A percentile compares a stretch with the other conserved stretches of the same genome.
These are phyloP conservation scores for Therioaphis trifolii DNA, from an alignment of 2,888 invertebrate species.

Conservation along the genomic window DNA sequence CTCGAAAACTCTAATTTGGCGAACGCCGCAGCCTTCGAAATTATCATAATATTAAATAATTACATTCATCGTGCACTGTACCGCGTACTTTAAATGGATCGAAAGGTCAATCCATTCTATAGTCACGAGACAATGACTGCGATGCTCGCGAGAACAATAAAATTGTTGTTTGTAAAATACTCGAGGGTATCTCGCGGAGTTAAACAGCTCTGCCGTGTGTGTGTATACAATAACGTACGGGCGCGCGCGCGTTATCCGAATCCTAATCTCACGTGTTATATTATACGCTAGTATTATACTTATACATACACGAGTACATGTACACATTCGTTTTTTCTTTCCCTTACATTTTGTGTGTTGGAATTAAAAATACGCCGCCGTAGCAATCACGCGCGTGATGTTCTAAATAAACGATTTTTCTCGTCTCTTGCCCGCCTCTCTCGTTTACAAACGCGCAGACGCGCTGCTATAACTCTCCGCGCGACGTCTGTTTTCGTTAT, in stretches of 20 bases:
- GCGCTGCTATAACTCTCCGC: too few relatives aligned
- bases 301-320: too few relatives aligned
- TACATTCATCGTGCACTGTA: conserved; percentile 18
- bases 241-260: background rate
- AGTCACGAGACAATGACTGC: conserved; percentile 33
- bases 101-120: conserved; percentile 50
- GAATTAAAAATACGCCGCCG: too few relatives aligned
- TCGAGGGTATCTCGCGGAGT: background rate
- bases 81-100: conserved; percentile 12
- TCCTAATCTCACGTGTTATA: background rate
- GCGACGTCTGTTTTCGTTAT: too few relatives aligned
- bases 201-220: background rate
- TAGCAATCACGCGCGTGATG: too few relatives aligned
- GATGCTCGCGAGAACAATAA: conserved; percentile 31
- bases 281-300: background rate
- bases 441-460: too few relatives aligned
- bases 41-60: conserved; percentile 21
- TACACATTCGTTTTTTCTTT: too few relatives aligned
- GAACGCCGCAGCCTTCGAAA: conserved; percentile 21
- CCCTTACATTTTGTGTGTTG: too few relatives aligned
- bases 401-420: too few relatives aligned
- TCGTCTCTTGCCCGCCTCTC: too few relatives aligned
- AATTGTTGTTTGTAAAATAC: conserved; percentile 30
- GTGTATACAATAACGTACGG: background rate
- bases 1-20: background rate